Evolutionary conservation across 2,113 vertebrate species (phyloP).

Genomic region (Mungos mungo): DNA sequence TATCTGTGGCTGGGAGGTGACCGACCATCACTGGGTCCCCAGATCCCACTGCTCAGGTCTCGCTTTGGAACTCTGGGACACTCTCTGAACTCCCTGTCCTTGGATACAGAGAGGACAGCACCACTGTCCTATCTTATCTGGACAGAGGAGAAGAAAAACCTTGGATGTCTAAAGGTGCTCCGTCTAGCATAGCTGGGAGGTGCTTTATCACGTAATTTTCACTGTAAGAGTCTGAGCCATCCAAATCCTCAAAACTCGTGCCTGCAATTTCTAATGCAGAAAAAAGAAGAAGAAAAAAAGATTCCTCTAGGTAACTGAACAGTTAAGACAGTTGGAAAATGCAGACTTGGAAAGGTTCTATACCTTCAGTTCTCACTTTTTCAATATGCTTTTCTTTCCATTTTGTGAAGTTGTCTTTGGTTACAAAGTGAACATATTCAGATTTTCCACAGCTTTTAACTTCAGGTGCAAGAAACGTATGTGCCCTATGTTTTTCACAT

Average conservation of each 20-base stretch:
- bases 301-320: not conserved
- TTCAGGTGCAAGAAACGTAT: not conserved
- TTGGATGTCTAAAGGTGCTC: not conserved
- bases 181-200: not conserved
- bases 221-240: not conserved
- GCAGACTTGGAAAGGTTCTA: not conserved
- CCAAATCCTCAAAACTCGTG: not conserved
- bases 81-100: not conserved
- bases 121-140: not conserved
- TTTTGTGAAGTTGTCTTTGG: conserved; percentile 2
- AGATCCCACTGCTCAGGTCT: not conserved
- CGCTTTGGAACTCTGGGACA: not conserved
- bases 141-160: not conserved
- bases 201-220: conserved; percentile 19
- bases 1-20: not conserved
- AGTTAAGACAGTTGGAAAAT: conserved; percentile 32
- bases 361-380: not conserved
- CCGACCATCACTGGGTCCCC: not conserved
- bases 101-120: not conserved
- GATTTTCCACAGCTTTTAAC: conserved; percentile 27
- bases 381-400: not conserved
- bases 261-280: conserved; percentile 27
- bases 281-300: not conserved
- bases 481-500: not conserved
- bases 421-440: not conserved